Percentiles rank a stretch among this genome's conserved stretches.
These are phyloP conservation scores for Synanthedon tipuliformis DNA, from an alignment of 2,888 invertebrate species.

Conservation along the genomic window DNA sequence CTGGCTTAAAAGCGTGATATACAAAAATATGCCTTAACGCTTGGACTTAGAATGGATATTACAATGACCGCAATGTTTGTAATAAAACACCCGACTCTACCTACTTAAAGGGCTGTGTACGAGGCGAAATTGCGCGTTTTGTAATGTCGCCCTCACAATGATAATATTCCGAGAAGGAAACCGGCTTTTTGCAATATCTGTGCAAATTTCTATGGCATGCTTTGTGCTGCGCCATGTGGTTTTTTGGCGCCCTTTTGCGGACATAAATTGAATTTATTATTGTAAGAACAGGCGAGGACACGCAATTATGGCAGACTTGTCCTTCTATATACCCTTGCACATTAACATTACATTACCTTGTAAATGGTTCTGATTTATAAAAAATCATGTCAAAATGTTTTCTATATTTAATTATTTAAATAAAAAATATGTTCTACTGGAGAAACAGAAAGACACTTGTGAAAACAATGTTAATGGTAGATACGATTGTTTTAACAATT, in stretches of 20 bases:
- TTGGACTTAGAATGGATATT: neutral
- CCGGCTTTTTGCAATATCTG: slow-evolving; percentile 49
- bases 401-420: too few species aligned
- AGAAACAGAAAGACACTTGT: too few species aligned
- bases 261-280: too few species aligned
- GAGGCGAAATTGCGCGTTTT: slow-evolving; percentile 54
- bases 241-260: slow-evolving; percentile 13
- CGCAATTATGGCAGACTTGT: too few species aligned
- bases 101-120: slow-evolving; percentile 62
- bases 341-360: too few species aligned
- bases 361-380: too few species aligned
- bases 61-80: slow-evolving; percentile 17
- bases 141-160: slow-evolving; percentile 51
- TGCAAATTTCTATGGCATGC: slow-evolving; percentile 26
- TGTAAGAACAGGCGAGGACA: too few species aligned
- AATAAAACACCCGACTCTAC: slow-evolving; percentile 44
- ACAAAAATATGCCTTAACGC: neutral
- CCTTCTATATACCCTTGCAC: too few species aligned
- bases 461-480: too few species aligned
- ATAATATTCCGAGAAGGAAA: slow-evolving; percentile 51
- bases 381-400: too few species aligned
- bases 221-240: slow-evolving; percentile 1
- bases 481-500: too few species aligned
- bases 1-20: slow-evolving; percentile 5
- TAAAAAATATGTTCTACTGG: too few species aligned